These are phyloP conservation scores for Lepidochitona cinerea DNA, from an alignment of 2,888 invertebrate genomes.

Conservation along the genomic window DNA sequence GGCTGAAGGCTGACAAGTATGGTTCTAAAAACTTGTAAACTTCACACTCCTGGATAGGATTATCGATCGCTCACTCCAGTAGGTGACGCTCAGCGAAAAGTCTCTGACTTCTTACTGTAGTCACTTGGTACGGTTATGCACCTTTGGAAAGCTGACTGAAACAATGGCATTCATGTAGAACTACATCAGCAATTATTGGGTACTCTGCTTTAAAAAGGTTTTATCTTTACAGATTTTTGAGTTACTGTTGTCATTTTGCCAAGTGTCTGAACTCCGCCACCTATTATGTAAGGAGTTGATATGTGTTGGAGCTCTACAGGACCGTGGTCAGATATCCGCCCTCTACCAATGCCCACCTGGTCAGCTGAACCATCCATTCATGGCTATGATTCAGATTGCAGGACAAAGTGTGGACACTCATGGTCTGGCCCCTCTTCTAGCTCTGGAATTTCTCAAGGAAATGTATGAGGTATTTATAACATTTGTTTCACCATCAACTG, in stretches of 20 bases:
- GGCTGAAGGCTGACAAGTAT: too few species aligned
- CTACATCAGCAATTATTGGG: too few species aligned
- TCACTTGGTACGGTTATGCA: too few species aligned
- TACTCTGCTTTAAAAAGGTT: too few species aligned
- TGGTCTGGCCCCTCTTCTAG: conserved; percentile 46
- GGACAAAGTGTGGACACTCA: conserved; percentile 53
- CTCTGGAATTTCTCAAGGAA: conserved; percentile 54
- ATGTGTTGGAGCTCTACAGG: neutral
- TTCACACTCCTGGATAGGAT: too few species aligned
- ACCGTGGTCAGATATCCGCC: conserved; percentile 27
- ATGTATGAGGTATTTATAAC: conserved; percentile 51
- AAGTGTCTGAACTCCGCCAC: conserved; percentile 53
- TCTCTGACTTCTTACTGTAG: too few species aligned
- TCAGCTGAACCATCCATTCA: conserved; percentile 52
- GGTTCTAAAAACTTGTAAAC: too few species aligned
- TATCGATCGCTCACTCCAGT: too few species aligned
- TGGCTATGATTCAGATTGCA: conserved; percentile 61
- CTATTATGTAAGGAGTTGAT: conserved; percentile 19
- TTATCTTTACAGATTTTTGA: conserved; percentile 65
- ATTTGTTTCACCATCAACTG: too few species aligned
- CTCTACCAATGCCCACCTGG: conserved; percentile 35
- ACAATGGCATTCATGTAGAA: too few species aligned
- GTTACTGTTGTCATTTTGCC: conserved; percentile 67
- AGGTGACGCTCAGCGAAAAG: too few species aligned
- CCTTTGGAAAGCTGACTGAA: too few species aligned